Evolutionary conservation across 2,113 vertebrate species (phyloP).

Genomic region (Clarias macrocephalus): DNA sequence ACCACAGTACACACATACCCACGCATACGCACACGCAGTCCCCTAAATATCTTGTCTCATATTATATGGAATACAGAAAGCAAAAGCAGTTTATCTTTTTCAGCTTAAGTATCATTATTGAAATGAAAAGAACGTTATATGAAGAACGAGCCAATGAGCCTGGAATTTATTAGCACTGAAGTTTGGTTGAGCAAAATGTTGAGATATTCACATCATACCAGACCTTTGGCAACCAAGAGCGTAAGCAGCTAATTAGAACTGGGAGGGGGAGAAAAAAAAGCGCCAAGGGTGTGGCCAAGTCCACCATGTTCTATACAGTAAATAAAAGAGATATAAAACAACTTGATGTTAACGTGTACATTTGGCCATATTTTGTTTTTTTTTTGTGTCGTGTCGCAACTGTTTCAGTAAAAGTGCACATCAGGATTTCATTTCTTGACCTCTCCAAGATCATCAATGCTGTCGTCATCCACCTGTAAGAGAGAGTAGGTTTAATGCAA

Average conservation of each 20-base stretch:
- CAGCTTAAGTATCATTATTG: background rate
- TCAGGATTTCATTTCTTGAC: slow-evolving; percentile 92
- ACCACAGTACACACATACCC: no score
- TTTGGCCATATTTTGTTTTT: slow-evolving; percentile 76
- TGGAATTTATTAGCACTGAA: slow-evolving; percentile 88
- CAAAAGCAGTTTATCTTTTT: no score
- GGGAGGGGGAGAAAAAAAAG: slow-evolving; percentile 62
- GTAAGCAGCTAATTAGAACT: slow-evolving; percentile 85
- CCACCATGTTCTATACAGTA: slow-evolving; percentile 81
- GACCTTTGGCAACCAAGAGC: slow-evolving; percentile 88
- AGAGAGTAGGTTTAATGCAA: slow-evolving; percentile 12
- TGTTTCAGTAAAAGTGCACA: slow-evolving; percentile 81
- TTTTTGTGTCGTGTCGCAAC: slow-evolving; percentile 72
- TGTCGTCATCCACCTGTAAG: slow-evolving; percentile 93
- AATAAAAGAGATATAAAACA: slow-evolving; percentile 83
- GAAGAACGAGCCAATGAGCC: slow-evolving; percentile 64
- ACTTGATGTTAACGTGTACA: slow-evolving; percentile 72
- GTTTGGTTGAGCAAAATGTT: slow-evolving; percentile 77
- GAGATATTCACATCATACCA: slow-evolving; percentile 75
- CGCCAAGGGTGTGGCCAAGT: slow-evolving; percentile 76
- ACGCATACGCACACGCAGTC: no score
- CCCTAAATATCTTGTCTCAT: background rate
- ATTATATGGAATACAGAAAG: background rate
- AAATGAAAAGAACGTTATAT: slow-evolving; percentile 12
- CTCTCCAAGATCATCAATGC: slow-evolving; percentile 97